Conservation (phyloP, 2,113 vertebrate species). For the Periophthalmodon schlosseri region DNA sequence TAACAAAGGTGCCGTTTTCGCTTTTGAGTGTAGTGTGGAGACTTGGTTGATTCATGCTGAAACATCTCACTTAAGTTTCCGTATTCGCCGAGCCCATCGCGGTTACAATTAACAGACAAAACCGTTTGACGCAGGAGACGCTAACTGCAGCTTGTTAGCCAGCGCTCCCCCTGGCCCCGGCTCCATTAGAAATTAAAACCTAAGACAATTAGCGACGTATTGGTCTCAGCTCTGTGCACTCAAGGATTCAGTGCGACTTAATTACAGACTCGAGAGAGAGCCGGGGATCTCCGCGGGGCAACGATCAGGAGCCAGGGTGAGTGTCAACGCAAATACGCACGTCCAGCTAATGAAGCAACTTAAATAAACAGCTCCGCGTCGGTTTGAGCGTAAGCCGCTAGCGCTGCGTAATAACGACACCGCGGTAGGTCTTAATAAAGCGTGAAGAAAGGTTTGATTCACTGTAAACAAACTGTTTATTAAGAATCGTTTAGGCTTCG, state of each 20-base stretch:
- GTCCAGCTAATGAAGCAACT: background rate
- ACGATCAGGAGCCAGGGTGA: slow-evolving; percentile 11
- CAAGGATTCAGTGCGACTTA: slow-evolving; percentile 62
- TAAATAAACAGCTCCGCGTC: background rate
- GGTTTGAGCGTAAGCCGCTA: too few species aligned
- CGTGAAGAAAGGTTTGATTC: too few species aligned
- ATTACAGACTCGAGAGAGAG: slow-evolving; percentile 68
- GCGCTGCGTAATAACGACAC: too few species aligned
- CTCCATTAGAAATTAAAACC: slow-evolving; percentile 78
- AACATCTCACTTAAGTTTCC: slow-evolving; percentile 25
- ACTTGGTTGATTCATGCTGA: slow-evolving; percentile 49
- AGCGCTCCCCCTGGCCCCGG: slow-evolving; percentile 68
- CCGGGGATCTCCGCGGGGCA: slow-evolving; percentile 22
- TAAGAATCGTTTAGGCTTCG: too few species aligned
- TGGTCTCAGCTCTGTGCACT: slow-evolving; percentile 68
- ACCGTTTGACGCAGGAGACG: slow-evolving; percentile 37
- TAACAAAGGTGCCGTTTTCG: slow-evolving; percentile 2
- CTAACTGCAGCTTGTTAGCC: slow-evolving; percentile 66
- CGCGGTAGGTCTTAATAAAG: too few species aligned
- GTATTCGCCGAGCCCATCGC: slow-evolving; percentile 45
- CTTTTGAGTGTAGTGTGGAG: slow-evolving; percentile 12
- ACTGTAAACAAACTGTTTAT: too few species aligned
- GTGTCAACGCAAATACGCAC: slow-evolving; percentile 4
- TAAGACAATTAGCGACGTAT: slow-evolving; percentile 73
- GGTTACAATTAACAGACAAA: slow-evolving; percentile 69